These are phyloP conservation scores for Rhea pennata DNA, from an alignment of 2,113 vertebrate species.

Conservation along the genomic window DNA sequence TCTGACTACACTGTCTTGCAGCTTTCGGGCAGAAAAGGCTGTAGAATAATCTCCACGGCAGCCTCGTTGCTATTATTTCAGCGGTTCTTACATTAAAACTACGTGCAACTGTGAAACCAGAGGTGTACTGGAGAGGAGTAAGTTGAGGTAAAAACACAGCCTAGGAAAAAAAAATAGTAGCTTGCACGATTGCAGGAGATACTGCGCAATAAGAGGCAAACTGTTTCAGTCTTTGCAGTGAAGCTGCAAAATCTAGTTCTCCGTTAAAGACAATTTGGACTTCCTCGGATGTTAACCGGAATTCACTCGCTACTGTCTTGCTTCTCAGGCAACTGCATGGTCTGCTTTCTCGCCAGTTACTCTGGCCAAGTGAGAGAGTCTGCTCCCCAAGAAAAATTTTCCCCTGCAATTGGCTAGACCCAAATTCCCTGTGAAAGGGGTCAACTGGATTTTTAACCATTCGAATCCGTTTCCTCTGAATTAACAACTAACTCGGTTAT, in stretches of 20 bases:
- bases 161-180: not conserved
- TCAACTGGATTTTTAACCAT: rapidly evolving
- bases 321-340: too few relatives aligned
- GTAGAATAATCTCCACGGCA: not conserved
- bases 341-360: too few relatives aligned
- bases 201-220: not conserved
- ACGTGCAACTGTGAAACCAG: not conserved
- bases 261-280: rapidly evolving
- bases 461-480: not conserved
- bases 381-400: too few relatives aligned
- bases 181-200: not conserved
- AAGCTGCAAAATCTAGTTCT: not conserved
- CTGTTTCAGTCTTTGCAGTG: not conserved
- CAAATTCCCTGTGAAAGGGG: too few relatives aligned
- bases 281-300: not conserved
- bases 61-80: not conserved
- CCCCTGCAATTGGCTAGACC: rapidly evolving
- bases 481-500: rapidly evolving
- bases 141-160: too few relatives aligned
- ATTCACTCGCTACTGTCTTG: not conserved
- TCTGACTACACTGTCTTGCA: not conserved
- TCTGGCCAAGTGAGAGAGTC: too few relatives aligned
- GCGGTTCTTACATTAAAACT: not conserved
- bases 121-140: not conserved
- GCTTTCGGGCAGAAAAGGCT: not conserved